phyloP scores from a whole-genome alignment of 2,888 invertebrate genomes.

The Isotomurus palustris region DNA sequence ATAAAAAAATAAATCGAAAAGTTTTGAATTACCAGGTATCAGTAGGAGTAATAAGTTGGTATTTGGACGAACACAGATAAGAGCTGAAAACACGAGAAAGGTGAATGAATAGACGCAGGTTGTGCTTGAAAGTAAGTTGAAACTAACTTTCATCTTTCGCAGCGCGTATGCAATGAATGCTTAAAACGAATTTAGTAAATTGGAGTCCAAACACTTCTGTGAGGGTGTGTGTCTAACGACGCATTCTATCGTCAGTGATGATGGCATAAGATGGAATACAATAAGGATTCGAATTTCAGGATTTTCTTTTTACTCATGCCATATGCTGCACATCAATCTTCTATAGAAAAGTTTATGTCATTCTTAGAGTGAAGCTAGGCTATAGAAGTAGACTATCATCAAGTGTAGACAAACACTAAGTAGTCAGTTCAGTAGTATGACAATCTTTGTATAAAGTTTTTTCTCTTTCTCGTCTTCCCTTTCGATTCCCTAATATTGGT shows the following conservation, averaged over 20 bases:
- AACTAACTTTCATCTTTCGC: no score
- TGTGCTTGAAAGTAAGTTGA: no score
- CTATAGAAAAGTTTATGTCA: conserved; percentile 42
- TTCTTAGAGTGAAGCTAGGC: conserved; percentile 17
- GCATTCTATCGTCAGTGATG: neutral
- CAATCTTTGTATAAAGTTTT: conserved; percentile 24
- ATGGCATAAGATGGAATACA: conserved; percentile 34
- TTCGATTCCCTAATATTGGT: conserved; percentile 26
- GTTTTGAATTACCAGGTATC: no score
- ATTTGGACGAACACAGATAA: no score
- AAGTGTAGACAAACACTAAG: neutral
- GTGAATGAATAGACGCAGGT: no score
- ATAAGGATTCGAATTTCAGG: conserved; percentile 38
- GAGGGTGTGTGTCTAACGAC: conserved; percentile 2
- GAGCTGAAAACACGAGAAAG: no score
- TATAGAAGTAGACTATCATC: neutral
- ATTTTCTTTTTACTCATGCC: conserved; percentile 35
- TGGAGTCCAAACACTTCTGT: no score
- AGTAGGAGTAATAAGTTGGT: no score
- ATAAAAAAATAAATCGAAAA: no score
- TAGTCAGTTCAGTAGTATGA: neutral
- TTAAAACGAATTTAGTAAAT: no score
- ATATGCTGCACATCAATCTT: conserved; percentile 44
- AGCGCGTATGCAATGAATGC: no score
- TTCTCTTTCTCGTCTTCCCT: conserved; percentile 19